phyloP scores from a whole-genome alignment of 2,888 invertebrate genomes.

The Scaptomyza polygonia region DNA sequence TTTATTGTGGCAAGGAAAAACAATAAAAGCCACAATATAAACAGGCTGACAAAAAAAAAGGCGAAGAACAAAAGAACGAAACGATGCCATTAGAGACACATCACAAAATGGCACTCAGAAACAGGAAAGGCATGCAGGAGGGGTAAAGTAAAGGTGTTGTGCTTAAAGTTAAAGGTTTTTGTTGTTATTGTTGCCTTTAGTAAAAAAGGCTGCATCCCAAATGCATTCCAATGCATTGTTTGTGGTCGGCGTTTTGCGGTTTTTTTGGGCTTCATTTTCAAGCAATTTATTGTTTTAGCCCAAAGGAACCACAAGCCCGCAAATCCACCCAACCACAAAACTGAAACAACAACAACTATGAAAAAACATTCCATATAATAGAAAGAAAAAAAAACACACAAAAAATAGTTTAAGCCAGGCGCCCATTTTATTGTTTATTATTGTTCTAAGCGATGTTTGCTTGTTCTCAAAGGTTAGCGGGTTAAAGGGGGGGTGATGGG shows the following conservation, averaged over 20 bases:
- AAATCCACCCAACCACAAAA: slow-evolving; percentile 13
- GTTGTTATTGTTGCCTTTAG: too few relatives aligned
- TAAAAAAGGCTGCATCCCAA: slow-evolving; percentile 13
- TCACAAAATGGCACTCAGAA: slow-evolving; percentile 75
- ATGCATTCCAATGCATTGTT: slow-evolving; percentile 57
- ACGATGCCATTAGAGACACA: slow-evolving; percentile 76
- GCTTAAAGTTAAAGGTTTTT: not conserved
- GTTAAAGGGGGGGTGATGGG: not conserved
- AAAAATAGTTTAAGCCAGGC: slow-evolving; percentile 39
- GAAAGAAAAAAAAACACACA: too few relatives aligned
- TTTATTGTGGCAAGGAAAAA: slow-evolving; percentile 33
- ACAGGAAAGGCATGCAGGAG: not conserved
- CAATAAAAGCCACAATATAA: slow-evolving; percentile 58
- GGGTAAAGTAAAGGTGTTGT: not conserved
- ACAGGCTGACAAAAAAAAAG: slow-evolving; percentile 11
- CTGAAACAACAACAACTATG: slow-evolving; percentile 14
- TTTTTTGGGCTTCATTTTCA: slow-evolving; percentile 57
- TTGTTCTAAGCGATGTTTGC: slow-evolving; percentile 75
- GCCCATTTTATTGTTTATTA: slow-evolving; percentile 74
- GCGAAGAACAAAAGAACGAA: slow-evolving; percentile 72
- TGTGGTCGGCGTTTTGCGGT: slow-evolving; percentile 44
- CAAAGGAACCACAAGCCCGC: slow-evolving; percentile 19
- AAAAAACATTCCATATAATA: too few relatives aligned
- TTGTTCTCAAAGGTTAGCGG: slow-evolving; percentile 19
- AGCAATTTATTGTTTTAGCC: slow-evolving; percentile 61